Conservation (phyloP, 1,140 invertebrate genomes). For the Trichomalopsis sarcophagae region DNA sequence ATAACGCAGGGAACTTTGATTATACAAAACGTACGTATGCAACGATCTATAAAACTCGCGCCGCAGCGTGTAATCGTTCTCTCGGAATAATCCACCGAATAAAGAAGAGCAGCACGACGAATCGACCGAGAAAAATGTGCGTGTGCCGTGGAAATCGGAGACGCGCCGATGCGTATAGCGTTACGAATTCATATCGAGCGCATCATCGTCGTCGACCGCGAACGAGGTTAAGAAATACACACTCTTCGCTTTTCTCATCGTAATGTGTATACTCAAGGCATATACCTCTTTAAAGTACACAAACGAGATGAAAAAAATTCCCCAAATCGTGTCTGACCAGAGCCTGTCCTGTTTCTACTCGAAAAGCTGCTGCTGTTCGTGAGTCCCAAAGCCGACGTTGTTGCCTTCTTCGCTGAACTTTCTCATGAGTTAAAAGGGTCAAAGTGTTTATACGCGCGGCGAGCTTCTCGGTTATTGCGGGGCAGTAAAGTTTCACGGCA, state of each 20-base stretch:
- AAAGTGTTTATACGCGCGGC: too few species aligned
- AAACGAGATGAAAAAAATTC: neutral
- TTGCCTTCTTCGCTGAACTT: neutral
- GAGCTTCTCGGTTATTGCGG: neutral
- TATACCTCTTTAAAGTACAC: too few species aligned
- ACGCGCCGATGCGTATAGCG: slow-evolving; percentile 52
- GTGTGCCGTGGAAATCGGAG: slow-evolving; percentile 53
- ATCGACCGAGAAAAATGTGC: slow-evolving; percentile 50
- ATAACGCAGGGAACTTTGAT: neutral
- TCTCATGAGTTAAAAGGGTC: neutral
- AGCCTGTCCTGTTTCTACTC: neutral
- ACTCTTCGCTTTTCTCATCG: slow-evolving; percentile 9
- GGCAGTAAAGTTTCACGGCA: neutral
- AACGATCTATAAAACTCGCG: too few species aligned
- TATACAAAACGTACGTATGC: slow-evolving; percentile 35
- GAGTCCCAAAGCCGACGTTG: neutral
- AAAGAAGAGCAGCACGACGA: slow-evolving; percentile 15
- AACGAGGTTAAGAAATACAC: neutral
- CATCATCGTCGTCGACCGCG: neutral
- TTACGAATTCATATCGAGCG: slow-evolving; percentile 43
- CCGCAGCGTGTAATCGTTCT: neutral
- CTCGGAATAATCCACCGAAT: slow-evolving; percentile 17
- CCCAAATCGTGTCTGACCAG: too few species aligned
- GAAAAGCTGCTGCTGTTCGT: neutral
- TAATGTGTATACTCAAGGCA: too few species aligned